Conservation (phyloP, 64 coral and sea anemone species). For the Orbicella faveolata region DNA sequence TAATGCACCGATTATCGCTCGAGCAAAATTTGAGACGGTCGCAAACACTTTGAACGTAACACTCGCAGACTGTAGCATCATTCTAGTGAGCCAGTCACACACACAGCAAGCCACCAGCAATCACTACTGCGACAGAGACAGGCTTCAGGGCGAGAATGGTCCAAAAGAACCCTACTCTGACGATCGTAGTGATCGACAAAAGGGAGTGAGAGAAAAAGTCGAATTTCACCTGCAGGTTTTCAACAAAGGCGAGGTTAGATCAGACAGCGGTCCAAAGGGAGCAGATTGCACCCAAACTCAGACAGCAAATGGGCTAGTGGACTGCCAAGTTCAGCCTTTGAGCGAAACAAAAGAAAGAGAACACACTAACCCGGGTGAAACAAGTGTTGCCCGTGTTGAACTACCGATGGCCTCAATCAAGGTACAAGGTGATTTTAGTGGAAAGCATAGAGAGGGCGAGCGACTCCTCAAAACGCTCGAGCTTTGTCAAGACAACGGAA, state of each 20-base stretch:
- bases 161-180: background rate
- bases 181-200: background rate
- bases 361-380: background rate
- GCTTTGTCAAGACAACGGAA: conserved; percentile 1
- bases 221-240: background rate
- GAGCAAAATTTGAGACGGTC: background rate
- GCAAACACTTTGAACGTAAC: background rate
- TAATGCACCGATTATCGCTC: background rate
- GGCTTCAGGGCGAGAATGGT: background rate
- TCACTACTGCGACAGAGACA: background rate
- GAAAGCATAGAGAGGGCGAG: background rate
- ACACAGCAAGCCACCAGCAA: background rate
- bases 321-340: background rate
- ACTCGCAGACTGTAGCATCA: background rate
- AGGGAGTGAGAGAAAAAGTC: background rate
- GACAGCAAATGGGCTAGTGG: background rate
- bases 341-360: background rate
- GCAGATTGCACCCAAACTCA: background rate
- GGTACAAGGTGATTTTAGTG: background rate
- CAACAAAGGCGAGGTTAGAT: background rate
- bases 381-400: background rate
- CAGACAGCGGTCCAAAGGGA: background rate
- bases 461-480: background rate
- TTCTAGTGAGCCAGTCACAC: background rate
- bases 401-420: background rate